A percentile compares a stretch with the other conserved stretches of the same genome.
Evolutionary conservation across 2,888 invertebrate species (phyloP).

Genomic region (Mimas tiliae): DNA sequence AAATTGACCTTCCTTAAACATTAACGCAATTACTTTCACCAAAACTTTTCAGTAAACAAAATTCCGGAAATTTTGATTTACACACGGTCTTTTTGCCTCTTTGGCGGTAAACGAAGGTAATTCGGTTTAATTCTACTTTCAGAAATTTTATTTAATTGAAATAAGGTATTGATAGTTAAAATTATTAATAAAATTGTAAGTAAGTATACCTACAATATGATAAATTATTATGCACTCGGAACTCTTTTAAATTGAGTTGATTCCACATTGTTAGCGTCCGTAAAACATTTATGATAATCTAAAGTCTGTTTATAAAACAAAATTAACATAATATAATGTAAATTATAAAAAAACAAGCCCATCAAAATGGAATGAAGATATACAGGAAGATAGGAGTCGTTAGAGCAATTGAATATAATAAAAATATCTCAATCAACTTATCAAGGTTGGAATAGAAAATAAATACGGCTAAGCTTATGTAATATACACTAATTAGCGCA

Average conservation of each 20-base stretch:
- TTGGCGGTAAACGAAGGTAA: constrained; percentile 65
- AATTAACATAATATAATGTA: constrained; percentile 24
- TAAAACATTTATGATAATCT: not conserved
- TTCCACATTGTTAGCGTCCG: not conserved
- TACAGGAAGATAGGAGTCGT: constrained; percentile 37
- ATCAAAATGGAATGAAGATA: constrained; percentile 11
- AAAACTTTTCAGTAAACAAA: constrained; percentile 64
- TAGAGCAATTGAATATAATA: constrained; percentile 36
- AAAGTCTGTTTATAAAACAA: too few relatives aligned
- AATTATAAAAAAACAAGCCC: constrained; percentile 27
- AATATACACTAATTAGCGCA: constrained; percentile 75
- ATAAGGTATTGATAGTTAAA: not conserved
- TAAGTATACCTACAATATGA: not conserved
- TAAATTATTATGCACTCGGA: not conserved
- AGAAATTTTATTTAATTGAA: constrained; percentile 3
- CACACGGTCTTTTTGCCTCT: constrained; percentile 55
- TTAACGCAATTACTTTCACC: constrained; percentile 67
- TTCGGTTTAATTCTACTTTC: constrained; percentile 44
- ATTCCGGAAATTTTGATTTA: constrained; percentile 63
- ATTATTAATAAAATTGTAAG: not conserved
- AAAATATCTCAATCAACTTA: constrained; percentile 71
- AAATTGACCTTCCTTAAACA: constrained; percentile 58
- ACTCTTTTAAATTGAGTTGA: too few relatives aligned
- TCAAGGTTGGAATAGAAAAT: constrained; percentile 66
- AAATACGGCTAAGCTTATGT: constrained; percentile 65